A percentile compares a stretch with the other conserved stretches of the same genome.
Evolutionary conservation across 2,888 invertebrate species (phyloP).

Genomic region (Scrobipalpa costella): DNA sequence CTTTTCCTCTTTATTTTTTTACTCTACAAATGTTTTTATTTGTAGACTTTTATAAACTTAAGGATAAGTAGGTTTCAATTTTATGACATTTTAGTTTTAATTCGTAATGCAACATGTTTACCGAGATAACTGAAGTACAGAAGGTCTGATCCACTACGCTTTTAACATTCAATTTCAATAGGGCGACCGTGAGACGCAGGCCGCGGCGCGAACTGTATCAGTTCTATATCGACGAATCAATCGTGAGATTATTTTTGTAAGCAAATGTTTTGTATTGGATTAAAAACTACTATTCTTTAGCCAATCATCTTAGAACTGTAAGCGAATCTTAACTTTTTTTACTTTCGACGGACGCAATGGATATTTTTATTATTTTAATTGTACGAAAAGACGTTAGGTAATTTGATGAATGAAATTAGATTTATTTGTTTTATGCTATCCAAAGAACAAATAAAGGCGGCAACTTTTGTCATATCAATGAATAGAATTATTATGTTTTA

Average conservation of each 20-base stretch:
- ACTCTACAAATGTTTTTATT: slow-evolving; percentile 78
- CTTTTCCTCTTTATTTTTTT: slow-evolving; percentile 76
- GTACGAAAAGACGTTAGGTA: not conserved
- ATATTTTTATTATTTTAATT: not conserved
- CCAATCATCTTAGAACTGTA: slow-evolving; percentile 2
- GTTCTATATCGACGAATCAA: slow-evolving; percentile 35
- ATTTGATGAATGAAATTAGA: not conserved
- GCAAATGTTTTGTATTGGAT: slow-evolving; percentile 27
- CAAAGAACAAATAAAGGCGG: slow-evolving; percentile 14
- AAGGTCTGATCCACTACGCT: slow-evolving; percentile 19
- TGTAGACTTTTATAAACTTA: slow-evolving; percentile 71
- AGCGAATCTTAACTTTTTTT: not conserved
- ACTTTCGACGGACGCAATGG: not conserved
- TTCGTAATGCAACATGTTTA: slow-evolving; percentile 30
- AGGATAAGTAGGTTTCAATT: slow-evolving; percentile 71
- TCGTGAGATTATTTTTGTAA: slow-evolving; percentile 47
- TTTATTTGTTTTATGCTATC: slow-evolving; percentile 3
- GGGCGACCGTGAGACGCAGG: too few relatives aligned
- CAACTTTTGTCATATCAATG: slow-evolving; percentile 2
- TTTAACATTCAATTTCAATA: too few relatives aligned
- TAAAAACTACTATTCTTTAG: slow-evolving; percentile 4
- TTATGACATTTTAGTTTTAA: slow-evolving; percentile 50
- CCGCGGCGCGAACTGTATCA: slow-evolving; percentile 4
- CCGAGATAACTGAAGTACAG: slow-evolving; percentile 31
- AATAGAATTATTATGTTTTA: not conserved